phyloP scores from a whole-genome alignment of 2,113 vertebrate genomes.

The Stictonetta naevosa region DNA sequence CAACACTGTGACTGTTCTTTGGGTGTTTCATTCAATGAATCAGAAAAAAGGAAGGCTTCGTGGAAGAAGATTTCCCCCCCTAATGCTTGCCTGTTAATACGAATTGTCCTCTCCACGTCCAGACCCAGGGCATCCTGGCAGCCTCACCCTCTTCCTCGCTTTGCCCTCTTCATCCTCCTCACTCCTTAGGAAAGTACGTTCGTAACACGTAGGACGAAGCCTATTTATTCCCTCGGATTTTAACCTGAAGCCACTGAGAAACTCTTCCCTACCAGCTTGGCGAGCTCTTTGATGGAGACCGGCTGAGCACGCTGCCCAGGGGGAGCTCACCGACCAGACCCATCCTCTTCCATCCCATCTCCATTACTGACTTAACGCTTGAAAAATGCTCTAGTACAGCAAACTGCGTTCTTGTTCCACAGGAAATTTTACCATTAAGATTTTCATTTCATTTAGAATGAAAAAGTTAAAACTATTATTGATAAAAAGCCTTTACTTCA shows the following conservation, averaged over 20 bases:
- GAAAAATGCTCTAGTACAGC: background rate
- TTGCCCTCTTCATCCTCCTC: background rate
- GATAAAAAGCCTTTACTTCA: background rate
- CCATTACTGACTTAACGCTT: too few species aligned
- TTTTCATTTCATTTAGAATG: background rate
- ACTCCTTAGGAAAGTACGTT: fast-evolving
- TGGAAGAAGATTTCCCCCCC: background rate
- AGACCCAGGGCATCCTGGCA: background rate
- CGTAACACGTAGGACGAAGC: background rate
- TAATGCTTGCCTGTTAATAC: background rate
- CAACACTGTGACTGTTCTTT: background rate
- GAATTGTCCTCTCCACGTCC: too few species aligned
- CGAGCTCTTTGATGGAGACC: fast-evolving
- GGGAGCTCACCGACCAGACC: background rate
- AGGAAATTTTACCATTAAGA: background rate
- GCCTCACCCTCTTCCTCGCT: too few species aligned
- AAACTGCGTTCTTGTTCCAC: background rate
- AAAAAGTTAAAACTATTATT: background rate
- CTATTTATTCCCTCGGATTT: background rate
- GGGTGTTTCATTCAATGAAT: background rate
- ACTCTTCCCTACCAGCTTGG: background rate
- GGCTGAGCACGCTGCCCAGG: background rate
- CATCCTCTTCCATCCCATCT: too few species aligned
- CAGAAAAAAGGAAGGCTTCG: background rate
- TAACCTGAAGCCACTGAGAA: background rate